Base-by-base conservation (phyloP, 2,888 invertebrate species). In the Cryptosula pallasiana region DNA sequence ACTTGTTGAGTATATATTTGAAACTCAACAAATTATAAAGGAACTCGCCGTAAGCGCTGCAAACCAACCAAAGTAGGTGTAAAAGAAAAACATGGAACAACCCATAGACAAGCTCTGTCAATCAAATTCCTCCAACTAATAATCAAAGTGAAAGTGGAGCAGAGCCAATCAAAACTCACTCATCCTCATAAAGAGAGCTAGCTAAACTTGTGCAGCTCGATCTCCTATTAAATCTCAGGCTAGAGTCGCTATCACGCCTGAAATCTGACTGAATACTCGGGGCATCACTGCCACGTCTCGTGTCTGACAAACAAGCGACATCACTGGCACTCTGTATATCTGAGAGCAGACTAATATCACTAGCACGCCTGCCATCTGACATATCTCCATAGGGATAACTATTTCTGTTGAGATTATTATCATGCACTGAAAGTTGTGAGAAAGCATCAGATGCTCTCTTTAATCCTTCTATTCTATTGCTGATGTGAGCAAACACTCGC, bases 401-500 rank as follows among this genome's bases (percentile, higher is more conserved):
- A 20, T 45, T 45, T 5, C 20, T 45, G 20, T 45, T 45, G 5
- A 20, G 45, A 45, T 45, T 13, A 45, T 45, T 5, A 45, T 45
- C 45, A 20, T 45, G 5, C 9, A 45, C 9, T 13, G 45, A 20
- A n/a, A n/a, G n/a, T n/a, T n/a, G n/a, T n/a, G n/a, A n/a, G 20
- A 45, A 45, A 45, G 45, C 45, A 2, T 63, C 5, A 2, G 63
- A 9, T 9, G 20, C 32, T 32, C 63, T 63, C 63, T 63, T 63
- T 32, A 63, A 27, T 9, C 63, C 63, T 63, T 63, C 63, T 29
- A 63, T 63, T 9, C 63, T 27, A 20, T 34, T 9, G 32, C 63
- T 63, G 32, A 63, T 27, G 63, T 63, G 63, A 13, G 63, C 63
- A 63, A 63, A 63, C 34, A 63, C 63, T 32, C 5, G 63, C 27